phyloP scores from a whole-genome alignment of 2,113 vertebrate genomes.

The Rattus norvegicus region GRCr8 NC_086028.1:14976001-14976500 shows the following conservation, averaged over 20 bases:
- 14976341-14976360: not conserved
- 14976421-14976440: not conserved
- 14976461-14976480: no score
- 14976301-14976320: not conserved
- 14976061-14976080: not conserved
- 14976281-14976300: not conserved
- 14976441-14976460: not conserved
- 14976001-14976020: no score
- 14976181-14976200: not conserved
- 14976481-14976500: no score
- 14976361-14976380: rapidly evolving
- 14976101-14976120: not conserved
- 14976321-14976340: not conserved
- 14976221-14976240: not conserved
- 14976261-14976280: not conserved
- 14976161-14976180: not conserved
- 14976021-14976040: not conserved
- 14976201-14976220: not conserved
- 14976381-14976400: not conserved
- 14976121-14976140: not conserved
- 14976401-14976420: no score
- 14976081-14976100: not conserved
- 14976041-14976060: not conserved
- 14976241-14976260: not conserved
- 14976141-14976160: not conserved